phyloP scores from a whole-genome alignment of 1,140 invertebrate genomes.

The Heliconius hewitsoni region DNA sequence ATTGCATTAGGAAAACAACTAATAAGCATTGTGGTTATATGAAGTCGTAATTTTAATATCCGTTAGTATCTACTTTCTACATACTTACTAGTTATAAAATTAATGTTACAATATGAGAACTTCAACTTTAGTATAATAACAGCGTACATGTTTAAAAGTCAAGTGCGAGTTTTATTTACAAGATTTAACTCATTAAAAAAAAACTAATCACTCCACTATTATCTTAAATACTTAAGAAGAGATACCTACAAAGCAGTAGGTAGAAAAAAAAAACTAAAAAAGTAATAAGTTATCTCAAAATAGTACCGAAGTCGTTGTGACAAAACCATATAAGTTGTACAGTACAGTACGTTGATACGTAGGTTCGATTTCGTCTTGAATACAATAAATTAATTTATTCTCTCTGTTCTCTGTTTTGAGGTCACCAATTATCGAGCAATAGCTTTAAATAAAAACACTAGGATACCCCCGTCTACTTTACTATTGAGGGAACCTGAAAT shows the following conservation, averaged over 20 bases:
- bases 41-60: neutral
- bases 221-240: neutral
- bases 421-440: no score
- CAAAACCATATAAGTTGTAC: no score
- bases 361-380: no score
- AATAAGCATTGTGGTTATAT: neutral
- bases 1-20: neutral
- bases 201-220: neutral
- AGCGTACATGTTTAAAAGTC: neutral
- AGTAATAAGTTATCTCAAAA: no score
- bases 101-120: neutral
- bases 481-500: neutral
- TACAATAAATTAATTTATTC: no score
- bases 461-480: no score
- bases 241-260: neutral
- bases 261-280: neutral
- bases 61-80: constrained; percentile 6
- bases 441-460: no score
- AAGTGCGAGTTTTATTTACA: neutral
- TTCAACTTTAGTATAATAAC: constrained; percentile 5
- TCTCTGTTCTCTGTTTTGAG: no score
- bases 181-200: neutral
- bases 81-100: constrained; percentile 11
- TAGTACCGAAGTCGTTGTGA: no score
- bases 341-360: no score